Evolutionary conservation across 2,113 vertebrate species (phyloP).

Genomic region (Syrmaticus mikado): DNA sequence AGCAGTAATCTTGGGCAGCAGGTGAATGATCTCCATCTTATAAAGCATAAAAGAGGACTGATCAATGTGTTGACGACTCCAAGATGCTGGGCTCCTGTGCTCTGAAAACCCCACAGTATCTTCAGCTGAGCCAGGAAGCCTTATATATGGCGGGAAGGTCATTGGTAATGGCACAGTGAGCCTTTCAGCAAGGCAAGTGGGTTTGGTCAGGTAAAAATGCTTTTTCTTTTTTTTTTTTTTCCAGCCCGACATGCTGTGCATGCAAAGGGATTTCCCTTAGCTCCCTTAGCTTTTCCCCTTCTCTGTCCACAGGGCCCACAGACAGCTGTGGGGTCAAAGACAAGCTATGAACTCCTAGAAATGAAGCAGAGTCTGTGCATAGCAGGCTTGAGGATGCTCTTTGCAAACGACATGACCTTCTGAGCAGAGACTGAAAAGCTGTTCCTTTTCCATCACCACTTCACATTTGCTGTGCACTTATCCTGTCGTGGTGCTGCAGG

Average conservation of each 20-base stretch:
- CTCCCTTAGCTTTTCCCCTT: background rate
- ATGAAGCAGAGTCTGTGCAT: background rate
- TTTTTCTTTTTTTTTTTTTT: fast-evolving
- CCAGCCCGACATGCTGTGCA: background rate
- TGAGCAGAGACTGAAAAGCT: background rate
- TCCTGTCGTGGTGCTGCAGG: background rate
- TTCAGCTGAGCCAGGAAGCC: background rate
- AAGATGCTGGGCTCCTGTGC: background rate
- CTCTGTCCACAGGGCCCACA: background rate
- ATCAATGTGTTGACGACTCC: background rate
- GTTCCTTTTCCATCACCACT: background rate
- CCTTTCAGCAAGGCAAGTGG: background rate
- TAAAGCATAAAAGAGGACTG: background rate
- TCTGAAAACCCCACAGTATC: background rate
- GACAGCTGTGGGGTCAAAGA: background rate
- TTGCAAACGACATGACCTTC: background rate
- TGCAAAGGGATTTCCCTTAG: background rate
- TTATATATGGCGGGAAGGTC: background rate
- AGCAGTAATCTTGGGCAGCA: background rate
- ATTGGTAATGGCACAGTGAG: background rate
- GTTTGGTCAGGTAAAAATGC: background rate
- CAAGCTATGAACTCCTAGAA: background rate
- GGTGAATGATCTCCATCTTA: background rate
- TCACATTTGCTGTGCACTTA: background rate
- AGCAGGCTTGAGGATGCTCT: background rate